Conservation (phyloP, 2,888 invertebrate genomes). For the Drosophila neonasuta region DNA sequence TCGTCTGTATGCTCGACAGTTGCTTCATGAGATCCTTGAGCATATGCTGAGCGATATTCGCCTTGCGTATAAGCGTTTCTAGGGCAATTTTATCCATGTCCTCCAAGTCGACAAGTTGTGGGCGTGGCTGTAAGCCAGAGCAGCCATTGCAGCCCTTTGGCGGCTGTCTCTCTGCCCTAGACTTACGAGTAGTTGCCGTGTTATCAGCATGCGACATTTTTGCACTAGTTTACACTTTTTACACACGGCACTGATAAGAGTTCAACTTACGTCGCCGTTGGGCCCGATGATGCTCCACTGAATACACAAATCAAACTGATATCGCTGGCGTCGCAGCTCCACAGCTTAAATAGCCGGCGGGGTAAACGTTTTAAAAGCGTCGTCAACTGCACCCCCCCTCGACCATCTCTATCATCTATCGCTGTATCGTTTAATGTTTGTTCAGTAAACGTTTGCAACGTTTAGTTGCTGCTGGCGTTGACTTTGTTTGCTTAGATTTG, state of each 20-base stretch:
- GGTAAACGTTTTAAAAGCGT: slow-evolving; percentile 36
- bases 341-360: slow-evolving; percentile 45
- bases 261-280: slow-evolving; percentile 31
- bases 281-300: slow-evolving; percentile 15
- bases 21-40: slow-evolving; percentile 52
- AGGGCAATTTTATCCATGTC: slow-evolving; percentile 50
- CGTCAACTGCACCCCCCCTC: background rate
- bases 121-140: slow-evolving; percentile 37
- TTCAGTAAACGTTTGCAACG: slow-evolving; percentile 13
- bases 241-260: slow-evolving; percentile 35
- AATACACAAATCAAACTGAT: slow-evolving; percentile 55
- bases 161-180: background rate
- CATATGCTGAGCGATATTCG: slow-evolving; percentile 55
- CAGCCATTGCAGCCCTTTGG: slow-evolving; percentile 55
- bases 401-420: too few relatives aligned
- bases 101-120: slow-evolving; percentile 49
- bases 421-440: slow-evolving; percentile 12
- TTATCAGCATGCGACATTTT: slow-evolving; percentile 56
- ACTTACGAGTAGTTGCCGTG: slow-evolving; percentile 4
- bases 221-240: slow-evolving; percentile 38
- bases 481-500: background rate
- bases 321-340: slow-evolving; percentile 18
- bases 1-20: slow-evolving; percentile 30
- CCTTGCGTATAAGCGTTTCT: slow-evolving; percentile 49
- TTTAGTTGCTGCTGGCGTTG: slow-evolving; percentile 10